These are phyloP conservation scores for Oceanodroma leucorhoa DNA, from an alignment of 2,797 vertebrate genomes.

Conservation along the genomic window DNA sequence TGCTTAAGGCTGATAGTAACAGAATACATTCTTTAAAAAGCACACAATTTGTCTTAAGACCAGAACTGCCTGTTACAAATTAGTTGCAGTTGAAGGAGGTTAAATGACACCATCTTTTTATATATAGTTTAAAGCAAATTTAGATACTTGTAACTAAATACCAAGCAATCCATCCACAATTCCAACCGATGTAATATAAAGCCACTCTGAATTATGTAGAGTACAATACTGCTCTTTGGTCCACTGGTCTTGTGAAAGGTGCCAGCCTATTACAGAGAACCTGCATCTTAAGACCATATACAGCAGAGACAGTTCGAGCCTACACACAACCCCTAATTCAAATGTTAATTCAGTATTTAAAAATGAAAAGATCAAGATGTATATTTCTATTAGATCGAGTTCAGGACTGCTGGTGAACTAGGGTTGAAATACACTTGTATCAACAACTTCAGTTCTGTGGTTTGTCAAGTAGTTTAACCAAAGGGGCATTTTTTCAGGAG, in stretches of 20 bases:
- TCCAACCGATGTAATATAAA: not conserved
- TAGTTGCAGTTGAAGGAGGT: not conserved
- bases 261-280: not conserved
- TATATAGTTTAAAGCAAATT: not conserved
- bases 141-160: not conserved
- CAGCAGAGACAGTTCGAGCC: not conserved
- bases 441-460: not conserved
- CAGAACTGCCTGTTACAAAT: not conserved
- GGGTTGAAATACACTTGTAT: not conserved
- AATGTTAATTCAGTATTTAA: not conserved
- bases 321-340: not conserved
- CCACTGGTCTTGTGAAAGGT: not conserved
- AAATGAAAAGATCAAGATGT: not conserved
- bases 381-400: not conserved
- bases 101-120: not conserved
- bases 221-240: not conserved
- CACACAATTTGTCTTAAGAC: not conserved
- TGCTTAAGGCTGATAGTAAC: not conserved
- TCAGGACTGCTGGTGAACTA: not conserved
- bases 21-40: not conserved
- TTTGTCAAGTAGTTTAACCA: not conserved
- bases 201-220: not conserved
- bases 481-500: not conserved
- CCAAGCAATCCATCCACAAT: not conserved
- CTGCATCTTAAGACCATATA: not conserved